phyloP scores from a whole-genome alignment of 2,888 invertebrate species.

The Caenorhabditis sp. region DNA sequence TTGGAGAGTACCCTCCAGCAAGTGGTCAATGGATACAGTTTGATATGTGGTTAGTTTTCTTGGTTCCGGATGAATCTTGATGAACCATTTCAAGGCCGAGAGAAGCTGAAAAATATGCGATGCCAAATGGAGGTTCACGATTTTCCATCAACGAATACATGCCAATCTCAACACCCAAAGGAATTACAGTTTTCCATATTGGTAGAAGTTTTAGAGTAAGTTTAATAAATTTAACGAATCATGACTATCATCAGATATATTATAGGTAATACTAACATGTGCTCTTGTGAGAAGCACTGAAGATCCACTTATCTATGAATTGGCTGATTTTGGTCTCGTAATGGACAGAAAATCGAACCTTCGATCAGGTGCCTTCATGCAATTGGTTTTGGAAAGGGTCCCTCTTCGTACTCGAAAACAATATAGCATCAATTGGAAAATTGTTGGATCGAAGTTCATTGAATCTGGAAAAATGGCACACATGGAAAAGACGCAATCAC shows the following conservation, averaged over 20 bases:
- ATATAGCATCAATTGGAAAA: not conserved
- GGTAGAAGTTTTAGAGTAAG: not conserved
- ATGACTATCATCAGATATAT: not conserved
- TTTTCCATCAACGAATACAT: not conserved
- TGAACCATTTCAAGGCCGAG: not conserved
- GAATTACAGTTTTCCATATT: constrained; percentile 1
- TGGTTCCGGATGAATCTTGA: not conserved
- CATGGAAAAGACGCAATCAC: not conserved
- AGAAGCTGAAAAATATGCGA: not conserved
- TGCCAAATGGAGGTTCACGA: not conserved
- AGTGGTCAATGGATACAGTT: constrained; percentile 7
- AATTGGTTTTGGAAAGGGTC: constrained; percentile 1
- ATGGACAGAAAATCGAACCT: not conserved
- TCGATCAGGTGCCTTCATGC: constrained; percentile 5
- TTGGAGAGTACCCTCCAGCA: not conserved
- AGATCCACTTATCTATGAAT: not conserved
- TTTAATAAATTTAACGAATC: not conserved
- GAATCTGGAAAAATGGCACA: not conserved
- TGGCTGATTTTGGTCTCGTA: constrained; percentile 3
- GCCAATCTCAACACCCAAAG: not conserved
- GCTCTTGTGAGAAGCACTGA: constrained; percentile 4
- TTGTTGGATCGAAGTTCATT: not conserved
- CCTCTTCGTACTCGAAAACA: not conserved
- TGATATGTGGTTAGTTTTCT: not conserved
- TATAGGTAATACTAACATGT: not conserved